A percentile compares a stretch with the other conserved stretches of the same genome.
Conservation (phyloP, 2,797 vertebrate genomes). For the Huso huso region DNA sequence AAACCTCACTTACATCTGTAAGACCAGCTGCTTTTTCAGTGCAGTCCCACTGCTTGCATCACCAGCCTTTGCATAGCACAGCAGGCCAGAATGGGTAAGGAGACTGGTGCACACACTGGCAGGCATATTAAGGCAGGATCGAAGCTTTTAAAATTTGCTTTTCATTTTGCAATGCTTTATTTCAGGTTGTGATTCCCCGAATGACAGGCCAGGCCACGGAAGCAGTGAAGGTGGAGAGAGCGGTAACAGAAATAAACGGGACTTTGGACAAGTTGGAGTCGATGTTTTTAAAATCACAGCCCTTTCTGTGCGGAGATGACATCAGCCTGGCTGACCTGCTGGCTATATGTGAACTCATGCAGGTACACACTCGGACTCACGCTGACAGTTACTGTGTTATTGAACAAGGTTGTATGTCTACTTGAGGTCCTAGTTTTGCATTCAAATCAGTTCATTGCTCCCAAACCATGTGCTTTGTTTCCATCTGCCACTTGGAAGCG, state of each 20-base stretch:
- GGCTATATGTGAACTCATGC: constrained; percentile 60
- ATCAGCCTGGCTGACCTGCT: constrained; percentile 61
- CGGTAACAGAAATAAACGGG: constrained; percentile 38
- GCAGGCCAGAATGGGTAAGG: too few relatives aligned
- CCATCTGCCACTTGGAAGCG: background rate
- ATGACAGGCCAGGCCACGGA: constrained; percentile 36
- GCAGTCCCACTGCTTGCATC: too few relatives aligned
- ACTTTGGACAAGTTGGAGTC: constrained; percentile 54
- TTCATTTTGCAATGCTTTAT: background rate
- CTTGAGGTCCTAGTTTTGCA: background rate
- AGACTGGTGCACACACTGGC: too few relatives aligned
- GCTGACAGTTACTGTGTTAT: background rate
- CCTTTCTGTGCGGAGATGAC: constrained; percentile 63
- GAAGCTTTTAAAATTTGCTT: too few relatives aligned
- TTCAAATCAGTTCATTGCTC: background rate
- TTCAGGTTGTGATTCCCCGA: constrained; percentile 47
- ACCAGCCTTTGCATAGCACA: too few relatives aligned
- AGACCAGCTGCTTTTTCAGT: too few relatives aligned
- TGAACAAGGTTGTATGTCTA: constrained; percentile 10
- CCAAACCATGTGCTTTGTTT: background rate
- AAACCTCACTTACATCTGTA: too few relatives aligned
- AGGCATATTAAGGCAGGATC: too few relatives aligned
- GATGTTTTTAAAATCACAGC: constrained; percentile 55
- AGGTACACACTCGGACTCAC: constrained; percentile 38
- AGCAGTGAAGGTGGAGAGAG: constrained; percentile 30